Evolutionary conservation across 2,888 invertebrate species (phyloP).

Genomic region (Epinotia ramella): DNA sequence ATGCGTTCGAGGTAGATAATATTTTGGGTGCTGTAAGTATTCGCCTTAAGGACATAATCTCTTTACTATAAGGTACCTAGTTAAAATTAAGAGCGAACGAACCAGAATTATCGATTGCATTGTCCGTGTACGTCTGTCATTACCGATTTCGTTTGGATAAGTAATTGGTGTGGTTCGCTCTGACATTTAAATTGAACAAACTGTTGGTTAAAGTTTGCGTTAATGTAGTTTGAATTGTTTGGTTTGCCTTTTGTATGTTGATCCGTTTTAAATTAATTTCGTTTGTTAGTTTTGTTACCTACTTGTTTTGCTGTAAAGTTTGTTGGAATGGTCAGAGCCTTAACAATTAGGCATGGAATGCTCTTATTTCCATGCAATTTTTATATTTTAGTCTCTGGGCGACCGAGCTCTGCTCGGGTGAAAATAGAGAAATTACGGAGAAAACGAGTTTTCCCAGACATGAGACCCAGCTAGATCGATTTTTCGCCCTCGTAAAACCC

Average conservation of each 20-base stretch:
- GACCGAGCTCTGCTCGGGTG: no score
- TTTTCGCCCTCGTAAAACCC: no score
- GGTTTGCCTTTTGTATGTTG: slow-evolving; percentile 31
- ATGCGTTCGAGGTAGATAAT: no score
- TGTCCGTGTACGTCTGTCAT: slow-evolving; percentile 32
- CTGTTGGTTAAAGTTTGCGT: slow-evolving; percentile 37
- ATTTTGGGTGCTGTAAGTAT: not conserved
- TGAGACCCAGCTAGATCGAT: no score
- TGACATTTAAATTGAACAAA: slow-evolving; percentile 38
- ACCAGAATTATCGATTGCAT: slow-evolving; percentile 47
- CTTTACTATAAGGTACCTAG: slow-evolving; percentile 4
- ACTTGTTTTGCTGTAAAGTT: not conserved
- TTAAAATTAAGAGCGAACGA: slow-evolving; percentile 50
- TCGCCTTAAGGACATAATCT: slow-evolving; percentile 39
- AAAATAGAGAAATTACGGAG: no score
- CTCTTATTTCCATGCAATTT: not conserved
- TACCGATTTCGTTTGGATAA: slow-evolving; percentile 42
- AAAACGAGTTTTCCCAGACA: no score
- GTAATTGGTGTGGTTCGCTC: slow-evolving; percentile 35
- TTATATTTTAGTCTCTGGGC: not conserved
- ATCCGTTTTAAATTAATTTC: slow-evolving; percentile 16
- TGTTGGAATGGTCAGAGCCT: not conserved
- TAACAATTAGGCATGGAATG: not conserved
- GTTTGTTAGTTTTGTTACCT: not conserved
- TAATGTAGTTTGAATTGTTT: slow-evolving; percentile 15